Evolutionary conservation across 2,888 invertebrate species (phyloP), one percentile per base, ranked within the genome.

Genomic region (Polymixis lichenea): DNA sequence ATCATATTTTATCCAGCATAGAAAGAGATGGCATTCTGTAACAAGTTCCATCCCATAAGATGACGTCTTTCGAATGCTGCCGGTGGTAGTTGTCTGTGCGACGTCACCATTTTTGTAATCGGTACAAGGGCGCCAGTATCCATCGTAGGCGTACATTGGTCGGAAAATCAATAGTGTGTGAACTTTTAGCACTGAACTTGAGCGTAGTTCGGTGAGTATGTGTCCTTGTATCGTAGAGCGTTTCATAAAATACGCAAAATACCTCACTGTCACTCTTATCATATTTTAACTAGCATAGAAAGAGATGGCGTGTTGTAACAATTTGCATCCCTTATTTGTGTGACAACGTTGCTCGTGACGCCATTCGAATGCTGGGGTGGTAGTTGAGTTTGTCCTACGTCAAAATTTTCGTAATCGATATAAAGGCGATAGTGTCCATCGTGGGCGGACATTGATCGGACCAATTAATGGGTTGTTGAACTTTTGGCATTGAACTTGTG

Each of bases 401-500:
- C 77, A 82, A 64, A 9, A 32, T 15, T n/a, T 60, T 68, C 51
- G 51, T 77, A 22, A 19, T 22, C 7, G n/a, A 17, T 56, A 82
- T 78, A 17, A 77, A 82, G 65, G 68, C 11, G 13, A 28, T 46
- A 77, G 77, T 7, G 9, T 64, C 43, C 8, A 22, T 28, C 28
- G 43, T 49, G 25, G 22, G 38, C 2, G 11, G 5, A 6, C 9
- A n/a, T 68, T 64, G 73, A 49, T 61, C 8, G 22, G 22, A 28
- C 53, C 11, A 80, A 62, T 64, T 43, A 62, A 70, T 55, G 53
- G 69, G 49, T 5, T n/a, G 56, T 56, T 66, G 65, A 80, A 75
- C 84, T 80, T 11, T 28, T 43, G 22, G 43, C 84, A 55, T 64
- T 84, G 67, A 80, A 84, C 75, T 84, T 62, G 53, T 46, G 13